These are phyloP conservation scores for Boleophthalmus pectinirostris DNA, from an alignment of 2,113 vertebrate species.

Conservation along the genomic window DNA sequence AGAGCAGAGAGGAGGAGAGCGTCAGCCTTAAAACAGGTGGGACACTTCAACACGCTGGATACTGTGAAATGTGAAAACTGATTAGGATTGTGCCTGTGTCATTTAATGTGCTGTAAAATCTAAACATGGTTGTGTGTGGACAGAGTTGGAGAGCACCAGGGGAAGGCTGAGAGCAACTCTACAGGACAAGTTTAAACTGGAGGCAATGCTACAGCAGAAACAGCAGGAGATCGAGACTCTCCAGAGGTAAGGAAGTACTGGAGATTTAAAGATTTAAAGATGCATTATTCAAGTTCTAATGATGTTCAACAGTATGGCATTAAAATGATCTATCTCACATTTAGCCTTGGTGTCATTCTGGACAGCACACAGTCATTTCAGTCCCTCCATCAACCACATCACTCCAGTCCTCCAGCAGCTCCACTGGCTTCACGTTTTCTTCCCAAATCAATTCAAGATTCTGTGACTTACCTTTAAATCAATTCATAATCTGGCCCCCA, in stretches of 20 bases:
- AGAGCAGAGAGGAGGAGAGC: constrained; percentile 74
- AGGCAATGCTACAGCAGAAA: constrained; percentile 77
- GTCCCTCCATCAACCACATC: too few relatives aligned
- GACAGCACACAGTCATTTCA: too few relatives aligned
- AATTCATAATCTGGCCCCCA: too few relatives aligned
- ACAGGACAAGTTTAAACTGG: constrained; percentile 82
- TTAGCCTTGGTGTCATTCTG: too few relatives aligned
- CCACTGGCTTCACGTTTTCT: too few relatives aligned
- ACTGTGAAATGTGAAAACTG: background rate
- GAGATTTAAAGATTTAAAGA: background rate
- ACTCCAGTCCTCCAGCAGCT: too few relatives aligned
- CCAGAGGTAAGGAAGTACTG: constrained; percentile 72
- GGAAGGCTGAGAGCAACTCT: constrained; percentile 80
- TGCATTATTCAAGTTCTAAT: background rate
- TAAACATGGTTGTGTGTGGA: constrained; percentile 30
- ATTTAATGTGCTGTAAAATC: background rate
- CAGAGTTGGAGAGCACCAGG: constrained; percentile 76
- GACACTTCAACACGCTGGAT: background rate
- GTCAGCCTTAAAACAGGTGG: constrained; percentile 79
- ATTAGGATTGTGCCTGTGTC: background rate
- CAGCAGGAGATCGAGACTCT: constrained; percentile 82
- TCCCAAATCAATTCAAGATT: too few relatives aligned
- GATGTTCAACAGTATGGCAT: too few relatives aligned
- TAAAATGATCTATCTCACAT: too few relatives aligned
- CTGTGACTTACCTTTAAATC: too few relatives aligned